phyloP scores from a whole-genome alignment of 2,113 vertebrate genomes.

The Pangasianodon gigas region DNA sequence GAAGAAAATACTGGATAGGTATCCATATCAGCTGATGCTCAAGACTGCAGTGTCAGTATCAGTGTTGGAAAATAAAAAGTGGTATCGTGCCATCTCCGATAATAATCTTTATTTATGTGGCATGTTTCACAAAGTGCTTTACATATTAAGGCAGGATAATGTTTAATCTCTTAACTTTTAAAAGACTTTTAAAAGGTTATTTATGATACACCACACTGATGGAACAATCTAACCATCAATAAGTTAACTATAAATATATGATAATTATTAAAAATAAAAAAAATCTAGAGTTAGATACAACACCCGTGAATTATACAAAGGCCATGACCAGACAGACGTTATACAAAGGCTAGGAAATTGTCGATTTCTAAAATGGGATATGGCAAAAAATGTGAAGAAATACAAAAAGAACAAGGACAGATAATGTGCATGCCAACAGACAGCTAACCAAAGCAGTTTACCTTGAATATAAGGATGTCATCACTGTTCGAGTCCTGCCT shows the following conservation, averaged over 20 bases:
- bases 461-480: slow-evolving; percentile 82
- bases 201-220: not conserved
- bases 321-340: not conserved
- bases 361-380: too few relatives aligned
- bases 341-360: too few relatives aligned
- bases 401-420: too few relatives aligned
- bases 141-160: not conserved
- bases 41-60: not conserved
- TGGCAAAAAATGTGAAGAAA: too few relatives aligned
- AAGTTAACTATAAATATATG: not conserved
- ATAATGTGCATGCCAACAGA: not conserved
- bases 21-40: not conserved
- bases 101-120: too few relatives aligned
- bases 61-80: too few relatives aligned
- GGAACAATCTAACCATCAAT: not conserved
- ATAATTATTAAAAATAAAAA: too few relatives aligned
- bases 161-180: not conserved
- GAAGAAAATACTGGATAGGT: not conserved
- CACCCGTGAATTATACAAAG: not conserved
- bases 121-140: not conserved
- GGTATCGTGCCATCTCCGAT: too few relatives aligned
- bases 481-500: slow-evolving; percentile 75
- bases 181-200: not conserved
- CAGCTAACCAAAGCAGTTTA: slow-evolving; percentile 37
- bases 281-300: too few relatives aligned